Base-by-base conservation (phyloP, 2,888 invertebrate genomes). In the Miltochrista miniata region DNA sequence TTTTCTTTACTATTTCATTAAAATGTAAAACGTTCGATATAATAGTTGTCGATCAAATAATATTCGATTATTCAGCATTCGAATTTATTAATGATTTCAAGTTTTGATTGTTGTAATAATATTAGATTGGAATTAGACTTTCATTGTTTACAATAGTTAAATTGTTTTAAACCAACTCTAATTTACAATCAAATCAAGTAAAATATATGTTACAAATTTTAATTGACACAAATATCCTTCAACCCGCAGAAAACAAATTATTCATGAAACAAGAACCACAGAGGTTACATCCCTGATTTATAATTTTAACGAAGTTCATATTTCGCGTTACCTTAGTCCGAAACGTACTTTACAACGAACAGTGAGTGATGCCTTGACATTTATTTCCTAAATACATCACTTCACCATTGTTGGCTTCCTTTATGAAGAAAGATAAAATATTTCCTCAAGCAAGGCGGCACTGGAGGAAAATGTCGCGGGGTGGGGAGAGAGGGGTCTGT, bases 351-450 rank as follows among this genome's bases (percentile, higher is more conserved):
- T 68, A 69, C 61, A 68, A 13, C 64, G 64, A 81, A 77, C 80
- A 72, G 65, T 84, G 82, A 86, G 74, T 82, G 88, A 89, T 89
- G 85, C 78, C 70, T 82, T 86, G 87, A 87, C 87, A 86, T 89
- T 89, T 88, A 86, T 88, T 88, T 85, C 79, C 78, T 82, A 86
- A 87, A 89, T 83, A 87, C 84, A 85, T 87, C 84, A 83, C 79
- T 81, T 77, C 59, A 64, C 81, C 76, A 85, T 87, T 85, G 87
- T 87, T 81, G 81, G 79, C 81, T 81, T 76, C 83, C 83, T 88
- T 86, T 88, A 85, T 87, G 85, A 87, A 87, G 86, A 83, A 87
- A 86, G 85, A 87, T 88, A 86, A 88, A 88, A 90, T 87, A 89
- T 87, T 88, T 87, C 81, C 84, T 79, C 70, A 74, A 83, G 72